phyloP scores from a whole-genome alignment of 2,888 invertebrate genomes.

The Dicroscelio sp. region DNA sequence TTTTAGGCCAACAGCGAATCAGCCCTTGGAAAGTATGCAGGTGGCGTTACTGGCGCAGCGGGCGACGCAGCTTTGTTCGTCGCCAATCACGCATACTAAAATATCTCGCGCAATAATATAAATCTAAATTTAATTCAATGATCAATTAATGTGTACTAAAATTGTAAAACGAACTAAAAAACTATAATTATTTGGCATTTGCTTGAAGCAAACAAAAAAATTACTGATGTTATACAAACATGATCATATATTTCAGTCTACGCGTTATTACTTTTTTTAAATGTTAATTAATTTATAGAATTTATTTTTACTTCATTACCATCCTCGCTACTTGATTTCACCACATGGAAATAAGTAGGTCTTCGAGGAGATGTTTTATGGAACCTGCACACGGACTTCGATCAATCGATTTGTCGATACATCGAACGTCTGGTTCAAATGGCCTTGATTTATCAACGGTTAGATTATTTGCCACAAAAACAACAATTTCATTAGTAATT shows the following conservation, averaged over 20 bases:
- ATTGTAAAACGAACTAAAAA: neutral
- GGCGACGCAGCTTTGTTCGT: constrained; percentile 97
- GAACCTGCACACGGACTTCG: constrained; percentile 58
- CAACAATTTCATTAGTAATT: constrained; percentile 16
- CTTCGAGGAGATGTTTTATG: constrained; percentile 14
- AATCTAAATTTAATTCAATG: constrained; percentile 8
- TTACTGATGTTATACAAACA: neutral
- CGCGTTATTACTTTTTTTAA: too few relatives aligned
- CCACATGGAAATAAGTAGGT: constrained; percentile 37
- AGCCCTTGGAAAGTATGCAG: constrained; percentile 97
- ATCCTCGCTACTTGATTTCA: constrained; percentile 59
- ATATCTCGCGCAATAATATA: constrained; percentile 4
- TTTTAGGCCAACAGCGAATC: constrained; percentile 97
- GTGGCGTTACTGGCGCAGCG: constrained; percentile 96
- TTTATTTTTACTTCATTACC: neutral
- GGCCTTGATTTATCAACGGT: constrained; percentile 15
- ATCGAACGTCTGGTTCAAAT: constrained; percentile 40
- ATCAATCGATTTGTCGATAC: constrained; percentile 35
- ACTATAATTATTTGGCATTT: neutral
- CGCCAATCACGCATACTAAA: constrained; percentile 99
- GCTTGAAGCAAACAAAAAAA: neutral
- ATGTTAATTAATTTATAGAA: constrained; percentile 11
- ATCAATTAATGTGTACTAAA: constrained; percentile 14
- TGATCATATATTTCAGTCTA: constrained; percentile 11
- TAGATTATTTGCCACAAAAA: constrained; percentile 25